Base-by-base conservation (phyloP, 2,888 invertebrate species). In the Parnassius glacialis region DNA sequence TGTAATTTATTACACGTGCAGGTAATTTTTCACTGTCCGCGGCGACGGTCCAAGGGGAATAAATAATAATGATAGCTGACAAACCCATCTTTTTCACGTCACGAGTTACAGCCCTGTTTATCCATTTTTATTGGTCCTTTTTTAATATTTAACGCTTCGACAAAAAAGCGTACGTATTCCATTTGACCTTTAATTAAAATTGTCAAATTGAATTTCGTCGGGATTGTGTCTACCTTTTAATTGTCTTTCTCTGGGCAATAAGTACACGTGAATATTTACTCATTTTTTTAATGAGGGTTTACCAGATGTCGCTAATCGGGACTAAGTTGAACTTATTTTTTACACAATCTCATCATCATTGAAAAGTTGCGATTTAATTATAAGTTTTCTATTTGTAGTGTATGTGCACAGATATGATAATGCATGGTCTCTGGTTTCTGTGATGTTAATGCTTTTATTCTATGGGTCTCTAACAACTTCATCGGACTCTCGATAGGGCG, bases 31-130 rank as follows among this genome's bases (percentile, higher is more conserved):
- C 45, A n/a, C 3, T n/a, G n/a, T 11, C 45, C 45, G n/a, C 45
- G 16, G 16, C 16, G 16, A 16, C 45, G 12, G 50, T 13, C 9
- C 16, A 11, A 12, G 16, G 50, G 20, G 9, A 50, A 50, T 10
- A 50, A 13, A 50, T 45, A 10, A 16, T 50, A 50, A 50, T 50
- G 16, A 50, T 50, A 50, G 45, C 45, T 45, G 45, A 45, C n/a
- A 45, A n/a, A 11, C 45, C n/a, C 45, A 45, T 45, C 11, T 5
- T 7, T n/a, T n/a, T 45, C 45, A n/a, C n/a, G 45, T 11, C 16
- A 16, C 2, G 45, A 2, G 3, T 7, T n/a, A n/a, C 12, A 45
- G 12, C 44, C 11, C 11, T 44, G 45, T 3, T 45, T 45, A 45
- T 45, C n/a, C n/a, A 45, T n/a, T 45, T 45, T 45, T 45, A 45